These are phyloP conservation scores for Sebastes fasciatus DNA, from an alignment of 2,113 vertebrate genomes.

Conservation along the genomic window DNA sequence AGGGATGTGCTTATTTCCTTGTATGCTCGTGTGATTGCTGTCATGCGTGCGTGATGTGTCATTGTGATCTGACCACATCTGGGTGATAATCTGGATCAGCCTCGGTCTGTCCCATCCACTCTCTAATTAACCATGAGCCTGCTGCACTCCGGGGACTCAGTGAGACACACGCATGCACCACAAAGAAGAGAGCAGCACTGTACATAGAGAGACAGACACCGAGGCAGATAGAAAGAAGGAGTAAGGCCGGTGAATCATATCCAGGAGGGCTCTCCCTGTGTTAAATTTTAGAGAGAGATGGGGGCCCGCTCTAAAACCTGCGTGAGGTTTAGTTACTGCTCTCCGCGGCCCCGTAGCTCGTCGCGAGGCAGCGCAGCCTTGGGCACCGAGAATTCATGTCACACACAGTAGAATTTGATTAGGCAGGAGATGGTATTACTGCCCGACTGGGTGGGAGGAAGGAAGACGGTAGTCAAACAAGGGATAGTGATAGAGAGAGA, in stretches of 20 bases:
- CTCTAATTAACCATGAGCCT: constrained; percentile 63
- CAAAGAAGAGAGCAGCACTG: constrained; percentile 4
- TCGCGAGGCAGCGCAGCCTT: constrained; percentile 60
- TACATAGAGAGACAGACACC: constrained; percentile 17
- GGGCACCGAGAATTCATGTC: constrained; percentile 74
- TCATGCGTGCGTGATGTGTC: neutral
- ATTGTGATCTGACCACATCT: constrained; percentile 58
- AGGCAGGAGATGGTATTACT: constrained; percentile 75
- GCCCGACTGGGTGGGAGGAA: constrained; percentile 68
- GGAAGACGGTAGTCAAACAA: constrained; percentile 69
- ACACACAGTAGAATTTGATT: constrained; percentile 78
- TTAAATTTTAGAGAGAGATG: constrained; percentile 36
- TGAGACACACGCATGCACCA: constrained; percentile 6
- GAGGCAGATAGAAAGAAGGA: constrained; percentile 14
- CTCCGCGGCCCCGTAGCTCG: constrained; percentile 55
- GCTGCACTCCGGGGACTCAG: constrained; percentile 36
- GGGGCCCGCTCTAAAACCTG: constrained; percentile 39
- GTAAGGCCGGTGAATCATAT: constrained; percentile 26
- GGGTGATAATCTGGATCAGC: constrained; percentile 55
- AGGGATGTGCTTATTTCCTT: neutral
- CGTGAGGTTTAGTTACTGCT: constrained; percentile 63
- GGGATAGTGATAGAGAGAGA: constrained; percentile 41
- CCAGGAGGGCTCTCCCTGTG: constrained; percentile 37
- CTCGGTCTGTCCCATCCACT: constrained; percentile 34
- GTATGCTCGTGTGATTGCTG: neutral